These are phyloP conservation scores for Odobenus rosmarus DNA, from an alignment of 2,113 vertebrate genomes.

Conservation along the genomic window DNA sequence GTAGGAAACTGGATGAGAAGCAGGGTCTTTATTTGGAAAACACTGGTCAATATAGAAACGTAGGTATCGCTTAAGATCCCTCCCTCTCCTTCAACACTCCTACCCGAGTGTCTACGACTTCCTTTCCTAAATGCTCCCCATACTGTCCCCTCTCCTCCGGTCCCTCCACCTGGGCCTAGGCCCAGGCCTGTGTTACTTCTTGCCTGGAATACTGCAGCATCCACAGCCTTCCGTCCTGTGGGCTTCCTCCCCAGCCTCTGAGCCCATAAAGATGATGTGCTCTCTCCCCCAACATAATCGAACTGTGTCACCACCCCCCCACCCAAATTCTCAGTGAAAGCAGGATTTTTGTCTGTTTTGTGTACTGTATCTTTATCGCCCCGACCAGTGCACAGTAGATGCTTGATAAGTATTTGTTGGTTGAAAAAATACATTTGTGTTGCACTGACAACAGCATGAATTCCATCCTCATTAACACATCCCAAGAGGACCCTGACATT, in stretches of 20 bases:
- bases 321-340: neutral
- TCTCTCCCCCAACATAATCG: neutral
- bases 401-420: neutral
- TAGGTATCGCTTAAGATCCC: neutral
- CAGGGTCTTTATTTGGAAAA: neutral
- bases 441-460: neutral
- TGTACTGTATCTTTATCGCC: neutral
- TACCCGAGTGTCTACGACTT: neutral
- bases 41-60: neutral
- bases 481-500: neutral
- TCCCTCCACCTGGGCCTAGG: neutral
- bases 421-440: constrained; percentile 15
- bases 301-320: neutral
- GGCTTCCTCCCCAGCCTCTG: neutral
- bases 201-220: neutral
- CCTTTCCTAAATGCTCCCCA: neutral
- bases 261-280: neutral
- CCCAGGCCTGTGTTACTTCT: neutral
- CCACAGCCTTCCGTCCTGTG: fast-evolving
- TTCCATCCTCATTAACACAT: neutral
- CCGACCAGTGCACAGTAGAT: neutral
- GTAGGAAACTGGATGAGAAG: neutral
- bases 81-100: neutral
- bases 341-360: neutral
- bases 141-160: neutral